phyloP scores from a whole-genome alignment of 2,888 invertebrate species.

The Lathronympha strigana region DNA sequence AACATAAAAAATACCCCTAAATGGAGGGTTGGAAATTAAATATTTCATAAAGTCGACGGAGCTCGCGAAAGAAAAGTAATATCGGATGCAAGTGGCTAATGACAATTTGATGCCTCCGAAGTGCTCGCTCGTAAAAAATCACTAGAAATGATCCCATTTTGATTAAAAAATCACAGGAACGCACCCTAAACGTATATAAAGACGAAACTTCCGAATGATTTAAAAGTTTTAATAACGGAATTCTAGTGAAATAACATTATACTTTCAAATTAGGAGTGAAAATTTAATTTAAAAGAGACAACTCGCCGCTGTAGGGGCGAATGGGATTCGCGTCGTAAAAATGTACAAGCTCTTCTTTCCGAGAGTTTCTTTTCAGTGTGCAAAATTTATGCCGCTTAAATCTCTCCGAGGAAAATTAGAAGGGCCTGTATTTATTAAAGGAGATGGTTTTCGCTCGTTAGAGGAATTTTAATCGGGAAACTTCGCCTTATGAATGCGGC shows the following conservation, averaged over 20 bases:
- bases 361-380: constrained; percentile 81
- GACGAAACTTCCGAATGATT: constrained; percentile 81
- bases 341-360: constrained; percentile 81
- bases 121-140: constrained; percentile 82
- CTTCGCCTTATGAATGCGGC: constrained; percentile 81
- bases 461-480: constrained; percentile 81
- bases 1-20: constrained; percentile 45
- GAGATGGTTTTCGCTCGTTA: constrained; percentile 79
- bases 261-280: constrained; percentile 85
- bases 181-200: constrained; percentile 71
- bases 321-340: constrained; percentile 81
- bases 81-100: constrained; percentile 82
- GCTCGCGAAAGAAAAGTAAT: constrained; percentile 80
- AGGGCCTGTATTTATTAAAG: constrained; percentile 80
- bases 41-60: constrained; percentile 75
- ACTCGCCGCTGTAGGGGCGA: constrained; percentile 78
- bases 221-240: constrained; percentile 85
- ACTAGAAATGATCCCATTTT: constrained; percentile 83
- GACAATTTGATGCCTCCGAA: constrained; percentile 79
- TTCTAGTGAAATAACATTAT: constrained; percentile 85
- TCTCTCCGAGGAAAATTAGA: constrained; percentile 81
- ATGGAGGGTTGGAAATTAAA: constrained; percentile 68
- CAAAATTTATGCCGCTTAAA: constrained; percentile 81
- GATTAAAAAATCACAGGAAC: constrained; percentile 82
- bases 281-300: constrained; percentile 85